A percentile compares a stretch with the other conserved stretches of the same genome.
Conservation (phyloP, 2,113 vertebrate species). For the Ibidorhyncha struthersii region DNA sequence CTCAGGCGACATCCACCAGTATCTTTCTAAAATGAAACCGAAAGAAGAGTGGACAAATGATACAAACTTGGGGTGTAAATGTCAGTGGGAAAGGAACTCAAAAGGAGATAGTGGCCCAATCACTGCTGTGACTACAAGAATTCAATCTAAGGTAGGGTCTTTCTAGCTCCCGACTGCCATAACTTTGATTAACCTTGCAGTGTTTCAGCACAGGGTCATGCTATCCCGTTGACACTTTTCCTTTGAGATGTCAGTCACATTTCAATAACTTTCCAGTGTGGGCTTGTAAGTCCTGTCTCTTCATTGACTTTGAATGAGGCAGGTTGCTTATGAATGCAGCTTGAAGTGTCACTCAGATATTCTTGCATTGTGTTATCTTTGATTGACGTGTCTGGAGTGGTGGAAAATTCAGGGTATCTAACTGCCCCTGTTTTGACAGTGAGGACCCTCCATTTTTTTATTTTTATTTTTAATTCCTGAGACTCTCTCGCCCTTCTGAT, state of each 20-base stretch:
- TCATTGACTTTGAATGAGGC: constrained; percentile 80
- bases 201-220: constrained; percentile 75
- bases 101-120: constrained; percentile 24
- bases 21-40: constrained; percentile 9
- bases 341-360: constrained; percentile 77
- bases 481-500: neutral
- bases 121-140: constrained; percentile 49
- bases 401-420: constrained; percentile 58
- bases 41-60: constrained; percentile 45
- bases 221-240: constrained; percentile 68
- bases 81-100: constrained; percentile 1
- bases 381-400: constrained; percentile 68
- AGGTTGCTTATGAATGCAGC: constrained; percentile 78
- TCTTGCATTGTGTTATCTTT: constrained; percentile 73
- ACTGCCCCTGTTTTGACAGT: constrained; percentile 45
- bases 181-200: constrained; percentile 80
- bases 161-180: constrained; percentile 57
- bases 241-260: constrained; percentile 83
- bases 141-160: constrained; percentile 49
- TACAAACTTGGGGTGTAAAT: constrained; percentile 28
- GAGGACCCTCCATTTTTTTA: neutral
- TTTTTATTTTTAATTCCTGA: constrained; percentile 28
- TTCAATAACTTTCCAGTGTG: constrained; percentile 80
- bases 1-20: neutral
- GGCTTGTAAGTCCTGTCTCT: constrained; percentile 79